These are phyloP conservation scores for Alosa alosa DNA, from an alignment of 2,113 vertebrate species.

Conservation along the genomic window DNA sequence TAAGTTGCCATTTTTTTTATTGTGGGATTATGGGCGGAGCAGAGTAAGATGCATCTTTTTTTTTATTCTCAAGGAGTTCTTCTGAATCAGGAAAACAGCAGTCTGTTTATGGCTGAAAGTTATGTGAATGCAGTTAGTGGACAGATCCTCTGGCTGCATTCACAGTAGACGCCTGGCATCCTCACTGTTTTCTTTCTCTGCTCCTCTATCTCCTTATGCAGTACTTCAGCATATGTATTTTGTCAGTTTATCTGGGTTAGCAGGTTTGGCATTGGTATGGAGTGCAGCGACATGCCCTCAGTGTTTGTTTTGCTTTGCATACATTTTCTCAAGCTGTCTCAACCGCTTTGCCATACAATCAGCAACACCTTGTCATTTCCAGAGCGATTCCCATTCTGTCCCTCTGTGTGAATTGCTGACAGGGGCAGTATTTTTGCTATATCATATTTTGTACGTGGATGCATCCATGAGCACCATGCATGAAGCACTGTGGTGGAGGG, in stretches of 20 bases:
- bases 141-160: not conserved
- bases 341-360: not conserved
- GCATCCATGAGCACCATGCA: constrained; percentile 39
- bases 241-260: not conserved
- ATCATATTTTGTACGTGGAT: constrained; percentile 13
- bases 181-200: not conserved
- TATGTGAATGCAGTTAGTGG: not conserved
- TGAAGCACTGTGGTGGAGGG: constrained; percentile 34
- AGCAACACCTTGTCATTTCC: not conserved
- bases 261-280: not conserved
- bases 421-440: constrained; percentile 27
- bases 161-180: not conserved
- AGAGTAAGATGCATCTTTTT: constrained; percentile 27
- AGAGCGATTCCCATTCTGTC: not conserved
- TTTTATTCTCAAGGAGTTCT: constrained; percentile 22
- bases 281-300: not conserved
- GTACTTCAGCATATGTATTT: not conserved
- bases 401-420: constrained; percentile 33
- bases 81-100: constrained; percentile 23
- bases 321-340: not conserved
- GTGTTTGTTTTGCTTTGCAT: constrained; percentile 8
- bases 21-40: constrained; percentile 34
- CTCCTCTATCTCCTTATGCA: not conserved
- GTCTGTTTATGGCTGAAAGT: not conserved
- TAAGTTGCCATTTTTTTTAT: constrained; percentile 58